These are phyloP conservation scores for Scatophagus argus DNA, from an alignment of 2,113 vertebrate genomes.

Conservation along the genomic window DNA sequence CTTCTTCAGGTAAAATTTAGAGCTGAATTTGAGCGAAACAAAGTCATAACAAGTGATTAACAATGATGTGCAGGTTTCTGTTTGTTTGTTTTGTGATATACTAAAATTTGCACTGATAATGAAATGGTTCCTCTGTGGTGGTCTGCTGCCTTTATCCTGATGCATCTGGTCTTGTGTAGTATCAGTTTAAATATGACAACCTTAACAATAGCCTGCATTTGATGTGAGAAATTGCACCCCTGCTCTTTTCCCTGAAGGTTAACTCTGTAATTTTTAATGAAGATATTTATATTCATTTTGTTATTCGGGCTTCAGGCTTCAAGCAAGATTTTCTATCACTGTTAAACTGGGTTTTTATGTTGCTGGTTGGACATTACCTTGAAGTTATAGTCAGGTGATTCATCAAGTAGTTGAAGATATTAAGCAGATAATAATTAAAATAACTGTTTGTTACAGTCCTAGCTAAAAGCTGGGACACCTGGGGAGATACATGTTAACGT, in stretches of 20 bases:
- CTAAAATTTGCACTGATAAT: background rate
- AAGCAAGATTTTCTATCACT: conserved; percentile 9
- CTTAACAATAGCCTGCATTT: background rate
- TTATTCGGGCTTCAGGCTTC: conserved; percentile 10
- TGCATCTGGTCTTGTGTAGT: background rate
- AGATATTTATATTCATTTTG: conserved; percentile 5
- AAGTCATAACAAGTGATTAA: background rate
- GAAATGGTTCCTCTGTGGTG: background rate
- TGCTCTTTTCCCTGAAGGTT: conserved; percentile 15
- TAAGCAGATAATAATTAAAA: background rate
- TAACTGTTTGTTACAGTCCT: background rate
- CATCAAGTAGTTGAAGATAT: background rate
- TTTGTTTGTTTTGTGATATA: background rate
- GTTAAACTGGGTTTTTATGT: conserved; percentile 4
- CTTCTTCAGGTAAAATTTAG: background rate
- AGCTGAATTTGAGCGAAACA: background rate
- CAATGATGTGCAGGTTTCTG: background rate
- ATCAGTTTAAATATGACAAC: background rate
- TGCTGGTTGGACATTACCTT: background rate
- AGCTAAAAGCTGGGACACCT: background rate
- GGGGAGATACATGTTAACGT: background rate
- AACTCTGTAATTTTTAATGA: conserved; percentile 4
- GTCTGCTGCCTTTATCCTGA: background rate
- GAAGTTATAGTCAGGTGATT: background rate
- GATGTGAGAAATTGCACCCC: conserved; percentile 15